These are phyloP conservation scores for Oncorhynchus tshawytscha DNA, from an alignment of 2,113 vertebrate species.

Conservation along the genomic window DNA sequence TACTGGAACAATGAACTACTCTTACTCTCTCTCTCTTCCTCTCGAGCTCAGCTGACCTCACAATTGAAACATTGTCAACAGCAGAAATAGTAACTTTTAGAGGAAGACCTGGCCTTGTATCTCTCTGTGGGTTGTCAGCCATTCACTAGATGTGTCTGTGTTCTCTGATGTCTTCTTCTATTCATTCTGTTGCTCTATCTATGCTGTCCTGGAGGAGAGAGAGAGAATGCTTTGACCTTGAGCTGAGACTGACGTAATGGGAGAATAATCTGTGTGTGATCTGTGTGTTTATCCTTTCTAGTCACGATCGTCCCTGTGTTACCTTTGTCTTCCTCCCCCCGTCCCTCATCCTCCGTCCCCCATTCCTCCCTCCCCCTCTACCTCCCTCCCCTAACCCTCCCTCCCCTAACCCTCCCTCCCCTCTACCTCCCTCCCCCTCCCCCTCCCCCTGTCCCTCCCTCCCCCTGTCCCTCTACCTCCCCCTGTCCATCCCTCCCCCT, in stretches of 20 bases:
- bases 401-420: no score
- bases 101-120: slow-evolving; percentile 21
- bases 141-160: no score
- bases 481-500: no score
- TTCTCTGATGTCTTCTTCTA: no score
- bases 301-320: background rate
- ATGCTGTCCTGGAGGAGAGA: background rate
- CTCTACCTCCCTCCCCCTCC: no score
- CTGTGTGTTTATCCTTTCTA: background rate
- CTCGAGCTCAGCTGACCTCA: slow-evolving; percentile 31
- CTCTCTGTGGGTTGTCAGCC: background rate
- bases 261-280: background rate
- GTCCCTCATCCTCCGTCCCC: background rate
- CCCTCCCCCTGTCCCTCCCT: no score
- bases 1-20: slow-evolving; percentile 41
- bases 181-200: no score
- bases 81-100: background rate
- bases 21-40: slow-evolving; percentile 16
- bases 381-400: no score
- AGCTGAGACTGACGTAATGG: background rate
- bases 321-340: no score
- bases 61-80: background rate
- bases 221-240: background rate
- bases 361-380: background rate
- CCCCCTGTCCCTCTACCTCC: no score